Conservation (phyloP, 1,140 invertebrate genomes). For the Glomeris maerens region DNA sequence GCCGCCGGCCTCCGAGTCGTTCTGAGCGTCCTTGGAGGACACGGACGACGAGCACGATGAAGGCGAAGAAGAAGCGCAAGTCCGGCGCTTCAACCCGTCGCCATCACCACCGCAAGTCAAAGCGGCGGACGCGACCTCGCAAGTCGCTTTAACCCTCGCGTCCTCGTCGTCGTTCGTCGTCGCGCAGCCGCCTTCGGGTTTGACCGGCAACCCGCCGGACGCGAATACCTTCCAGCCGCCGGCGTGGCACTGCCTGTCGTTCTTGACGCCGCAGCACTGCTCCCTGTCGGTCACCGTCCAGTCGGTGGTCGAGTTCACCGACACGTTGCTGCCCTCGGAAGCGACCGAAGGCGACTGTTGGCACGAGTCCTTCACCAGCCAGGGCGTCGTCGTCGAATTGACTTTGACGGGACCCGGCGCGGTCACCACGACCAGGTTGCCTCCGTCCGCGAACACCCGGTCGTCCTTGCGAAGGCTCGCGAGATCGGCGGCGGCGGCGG, state of each 20-base stretch:
- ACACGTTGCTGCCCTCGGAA: slow-evolving; percentile 25
- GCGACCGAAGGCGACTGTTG: slow-evolving; percentile 24
- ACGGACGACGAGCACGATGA: no score
- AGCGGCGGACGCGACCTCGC: no score
- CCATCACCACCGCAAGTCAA: no score
- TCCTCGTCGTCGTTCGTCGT: slow-evolving; percentile 5
- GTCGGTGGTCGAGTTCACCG: slow-evolving; percentile 29
- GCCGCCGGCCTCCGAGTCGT: no score
- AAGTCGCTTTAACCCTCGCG: no score
- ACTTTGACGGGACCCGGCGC: slow-evolving; percentile 16
- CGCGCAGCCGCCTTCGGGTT: not conserved
- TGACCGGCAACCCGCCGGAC: not conserved
- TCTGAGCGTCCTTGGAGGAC: no score
- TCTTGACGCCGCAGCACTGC: not conserved
- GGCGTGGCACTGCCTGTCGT: not conserved
- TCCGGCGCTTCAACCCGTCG: no score
- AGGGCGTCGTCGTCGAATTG: slow-evolving; percentile 24
- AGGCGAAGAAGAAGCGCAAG: no score
- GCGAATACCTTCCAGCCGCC: slow-evolving; percentile 2
- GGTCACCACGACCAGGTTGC: not conserved
- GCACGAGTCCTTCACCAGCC: slow-evolving; percentile 26
- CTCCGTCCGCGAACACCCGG: not conserved
- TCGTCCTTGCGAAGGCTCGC: slow-evolving; percentile 1
- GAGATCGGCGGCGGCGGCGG: slow-evolving; percentile 7
- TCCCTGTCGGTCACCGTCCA: slow-evolving; percentile 26